Percentiles rank a stretch among this genome's conserved stretches.
Conservation (phyloP, 1,140 invertebrate genomes). For the Acromyrmex charruanus region DNA sequence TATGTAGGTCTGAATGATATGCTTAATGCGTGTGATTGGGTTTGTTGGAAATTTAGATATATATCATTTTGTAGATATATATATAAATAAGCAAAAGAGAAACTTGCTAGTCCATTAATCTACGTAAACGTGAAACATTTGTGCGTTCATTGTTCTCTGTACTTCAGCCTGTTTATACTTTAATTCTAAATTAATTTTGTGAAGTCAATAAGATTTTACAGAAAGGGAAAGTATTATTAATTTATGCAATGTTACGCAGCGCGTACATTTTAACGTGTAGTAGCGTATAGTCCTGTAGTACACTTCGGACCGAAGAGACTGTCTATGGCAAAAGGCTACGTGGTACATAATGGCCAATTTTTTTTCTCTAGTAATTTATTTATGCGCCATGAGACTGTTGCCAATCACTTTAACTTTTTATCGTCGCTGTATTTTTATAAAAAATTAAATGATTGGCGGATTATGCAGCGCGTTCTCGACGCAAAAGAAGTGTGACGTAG, state of each 20-base stretch:
- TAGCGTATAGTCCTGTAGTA: conserved; percentile 40
- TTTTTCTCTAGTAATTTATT: conserved; percentile 62
- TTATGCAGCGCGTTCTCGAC: not conserved
- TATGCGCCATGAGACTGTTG: conserved; percentile 66
- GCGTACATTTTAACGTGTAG: conserved; percentile 67
- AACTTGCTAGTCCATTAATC: conserved; percentile 9
- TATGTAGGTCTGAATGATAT: conserved; percentile 33
- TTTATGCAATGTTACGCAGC: conserved; percentile 73
- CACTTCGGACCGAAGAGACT: conserved; percentile 59
- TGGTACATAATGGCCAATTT: conserved; percentile 38
- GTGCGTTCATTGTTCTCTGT: conserved; percentile 66
- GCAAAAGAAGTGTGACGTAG: conserved; percentile 9
- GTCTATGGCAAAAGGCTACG: conserved; percentile 61
- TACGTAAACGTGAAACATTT: conserved; percentile 53
- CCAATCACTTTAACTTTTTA: conserved; percentile 83
- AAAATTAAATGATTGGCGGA: conserved; percentile 82
- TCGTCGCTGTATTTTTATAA: conserved; percentile 80
- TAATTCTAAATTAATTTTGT: conserved; percentile 66
- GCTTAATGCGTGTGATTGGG: conserved; percentile 34
- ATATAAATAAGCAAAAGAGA: not conserved
- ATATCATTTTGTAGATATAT: conserved; percentile 23
- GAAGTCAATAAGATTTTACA: conserved; percentile 72
- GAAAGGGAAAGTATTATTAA: conserved; percentile 83
- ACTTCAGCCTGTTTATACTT: conserved; percentile 73
- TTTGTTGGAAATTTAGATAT: conserved; percentile 31